Conservation (phyloP, 1,140 invertebrate genomes). For the Gryon sp. region DNA sequence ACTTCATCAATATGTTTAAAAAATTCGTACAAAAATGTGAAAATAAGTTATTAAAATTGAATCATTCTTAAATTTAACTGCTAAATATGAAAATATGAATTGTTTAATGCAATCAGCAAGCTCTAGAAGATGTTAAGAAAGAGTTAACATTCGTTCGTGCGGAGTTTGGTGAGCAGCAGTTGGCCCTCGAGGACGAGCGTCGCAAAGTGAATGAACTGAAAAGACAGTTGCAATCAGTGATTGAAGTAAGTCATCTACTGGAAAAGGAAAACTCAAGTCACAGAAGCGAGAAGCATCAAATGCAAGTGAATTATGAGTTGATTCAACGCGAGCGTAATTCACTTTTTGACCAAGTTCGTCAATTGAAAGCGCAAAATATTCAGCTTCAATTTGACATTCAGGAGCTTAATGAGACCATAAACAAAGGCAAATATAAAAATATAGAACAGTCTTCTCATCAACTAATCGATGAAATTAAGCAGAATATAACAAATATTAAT, state of each 20-base stretch:
- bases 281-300: conserved; percentile 60
- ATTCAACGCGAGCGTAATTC: conserved; percentile 62
- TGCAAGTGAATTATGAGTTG: conserved; percentile 66
- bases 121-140: conserved; percentile 60
- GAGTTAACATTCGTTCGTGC: conserved; percentile 62
- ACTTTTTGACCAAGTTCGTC: conserved; percentile 62
- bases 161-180: conserved; percentile 58
- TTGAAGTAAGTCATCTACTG: conserved; percentile 52
- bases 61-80: conserved; percentile 4
- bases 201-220: conserved; percentile 61
- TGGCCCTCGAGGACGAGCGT: conserved; percentile 66
- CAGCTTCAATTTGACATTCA: conserved; percentile 63
- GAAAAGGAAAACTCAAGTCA: conserved; percentile 69
- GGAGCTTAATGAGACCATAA: conserved; percentile 45
- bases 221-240: conserved; percentile 60
- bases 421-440: conserved; percentile 45
- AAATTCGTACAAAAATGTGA: neutral
- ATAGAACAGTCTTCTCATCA: conserved; percentile 55
- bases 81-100: conserved; percentile 5
- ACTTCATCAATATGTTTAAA: too few relatives aligned
- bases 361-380: conserved; percentile 62
- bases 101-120: conserved; percentile 55
- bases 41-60: neutral
- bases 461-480: conserved; percentile 49
- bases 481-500: neutral